Percentiles rank a stretch among this genome's conserved stretches.
phyloP scores from a whole-genome alignment of 2,113 vertebrate species.

The Benitochromis conjunctus region DNA sequence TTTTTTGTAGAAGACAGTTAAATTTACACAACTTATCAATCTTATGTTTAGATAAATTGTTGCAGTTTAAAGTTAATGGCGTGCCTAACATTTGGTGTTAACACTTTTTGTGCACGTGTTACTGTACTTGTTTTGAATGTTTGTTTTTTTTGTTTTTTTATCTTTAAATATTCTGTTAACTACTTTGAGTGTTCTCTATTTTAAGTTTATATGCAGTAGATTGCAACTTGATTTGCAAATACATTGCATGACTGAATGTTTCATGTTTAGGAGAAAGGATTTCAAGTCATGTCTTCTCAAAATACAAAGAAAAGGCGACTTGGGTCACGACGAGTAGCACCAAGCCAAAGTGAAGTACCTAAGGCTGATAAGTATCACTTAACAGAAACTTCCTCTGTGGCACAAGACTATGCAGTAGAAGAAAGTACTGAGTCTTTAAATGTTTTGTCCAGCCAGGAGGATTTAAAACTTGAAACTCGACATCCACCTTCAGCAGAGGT shows the following conservation, averaged over 20 bases:
- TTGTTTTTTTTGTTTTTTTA: neutral
- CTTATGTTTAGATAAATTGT: neutral
- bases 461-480: neutral
- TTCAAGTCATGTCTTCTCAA: conserved; percentile 55
- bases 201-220: neutral
- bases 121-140: neutral
- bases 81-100: neutral
- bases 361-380: neutral
- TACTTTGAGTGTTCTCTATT: neutral
- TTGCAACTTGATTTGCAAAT: neutral
- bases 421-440: neutral
- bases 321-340: conserved; percentile 61
- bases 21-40: neutral
- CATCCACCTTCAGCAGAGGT: neutral
- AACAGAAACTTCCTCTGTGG: neutral
- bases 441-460: neutral
- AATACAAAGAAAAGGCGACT: conserved; percentile 69
- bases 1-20: neutral
- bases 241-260: neutral
- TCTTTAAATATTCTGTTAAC: neutral
- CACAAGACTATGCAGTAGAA: neutral
- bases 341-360: conserved; percentile 2
- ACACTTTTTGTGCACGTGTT: neutral
- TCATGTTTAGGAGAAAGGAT: conserved; percentile 54
- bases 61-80: neutral